Conservation (phyloP, 2,113 vertebrate species). For the Fregata magnificens region DNA sequence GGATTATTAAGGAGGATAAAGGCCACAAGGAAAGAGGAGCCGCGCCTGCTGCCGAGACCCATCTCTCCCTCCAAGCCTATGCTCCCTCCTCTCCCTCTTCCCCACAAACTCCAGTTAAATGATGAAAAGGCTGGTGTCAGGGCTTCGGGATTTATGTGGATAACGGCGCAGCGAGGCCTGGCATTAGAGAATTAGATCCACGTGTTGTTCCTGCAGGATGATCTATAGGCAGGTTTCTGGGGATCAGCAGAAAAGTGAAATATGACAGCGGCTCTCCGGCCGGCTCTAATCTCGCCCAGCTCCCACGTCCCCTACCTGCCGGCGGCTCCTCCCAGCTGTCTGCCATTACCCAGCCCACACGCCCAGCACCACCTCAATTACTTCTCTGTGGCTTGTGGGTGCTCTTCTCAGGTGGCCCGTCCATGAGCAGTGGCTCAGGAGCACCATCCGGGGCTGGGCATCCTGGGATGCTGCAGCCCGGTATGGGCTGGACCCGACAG, state of each 20-base stretch:
- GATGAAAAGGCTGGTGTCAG: not conserved
- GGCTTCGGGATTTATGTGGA: not conserved
- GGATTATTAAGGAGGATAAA: not conserved
- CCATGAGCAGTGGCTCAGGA: not conserved
- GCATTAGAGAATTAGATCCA: not conserved
- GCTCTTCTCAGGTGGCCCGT: not conserved
- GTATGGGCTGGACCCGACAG: rapidly evolving
- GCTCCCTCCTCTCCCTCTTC: not conserved
- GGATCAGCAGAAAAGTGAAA: not conserved
- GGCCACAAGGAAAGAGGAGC: not conserved
- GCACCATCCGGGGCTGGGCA: not conserved
- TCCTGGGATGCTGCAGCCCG: not conserved
- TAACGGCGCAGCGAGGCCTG: not conserved
- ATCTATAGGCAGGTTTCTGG: not conserved
- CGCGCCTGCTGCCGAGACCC: not conserved
- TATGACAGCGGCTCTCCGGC: not conserved
- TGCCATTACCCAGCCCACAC: not conserved
- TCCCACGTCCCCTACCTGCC: not conserved
- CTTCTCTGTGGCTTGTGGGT: not conserved
- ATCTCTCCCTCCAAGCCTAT: not conserved
- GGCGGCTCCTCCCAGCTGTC: not conserved
- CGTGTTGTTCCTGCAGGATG: not conserved
- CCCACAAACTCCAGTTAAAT: not conserved
- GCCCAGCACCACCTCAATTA: not conserved
- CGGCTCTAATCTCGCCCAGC: not conserved